Evolutionary conservation across 2,888 invertebrate species (phyloP).

Genomic region (Eupithecia vulgata): DNA sequence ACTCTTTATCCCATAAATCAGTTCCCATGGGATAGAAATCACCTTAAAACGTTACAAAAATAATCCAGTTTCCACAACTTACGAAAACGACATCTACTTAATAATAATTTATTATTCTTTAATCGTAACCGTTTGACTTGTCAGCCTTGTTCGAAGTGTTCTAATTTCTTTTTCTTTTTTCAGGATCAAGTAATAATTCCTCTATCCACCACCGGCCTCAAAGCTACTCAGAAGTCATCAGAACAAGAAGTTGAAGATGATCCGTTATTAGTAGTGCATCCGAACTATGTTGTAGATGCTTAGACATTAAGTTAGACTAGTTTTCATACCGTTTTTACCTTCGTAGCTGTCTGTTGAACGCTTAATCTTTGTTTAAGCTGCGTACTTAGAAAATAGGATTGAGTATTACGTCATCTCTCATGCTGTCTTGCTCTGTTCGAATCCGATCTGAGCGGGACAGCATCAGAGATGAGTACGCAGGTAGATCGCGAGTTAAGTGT

Average conservation of each 20-base stretch:
- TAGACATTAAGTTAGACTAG: not conserved
- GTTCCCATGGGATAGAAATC: no score
- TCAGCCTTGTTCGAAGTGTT: not conserved
- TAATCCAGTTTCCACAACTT: no score
- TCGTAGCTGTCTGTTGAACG: not conserved
- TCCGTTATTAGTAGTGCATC: constrained; percentile 96
- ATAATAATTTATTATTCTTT: not conserved
- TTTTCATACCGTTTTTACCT: not conserved
- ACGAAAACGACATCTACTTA: no score
- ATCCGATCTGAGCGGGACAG: not conserved
- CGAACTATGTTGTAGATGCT: constrained; percentile 94
- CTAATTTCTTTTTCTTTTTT: not conserved
- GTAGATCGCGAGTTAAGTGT: not conserved
- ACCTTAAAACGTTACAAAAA: no score
- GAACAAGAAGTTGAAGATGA: constrained; percentile 88
- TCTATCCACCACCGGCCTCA: constrained; percentile 84
- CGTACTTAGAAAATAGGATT: not conserved
- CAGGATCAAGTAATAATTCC: constrained; percentile 94
- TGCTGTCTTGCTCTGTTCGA: not conserved
- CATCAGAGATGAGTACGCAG: not conserved
- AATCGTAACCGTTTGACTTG: not conserved
- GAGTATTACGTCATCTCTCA: not conserved
- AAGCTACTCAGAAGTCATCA: constrained; percentile 77
- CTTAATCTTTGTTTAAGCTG: not conserved
- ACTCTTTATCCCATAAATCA: no score